A percentile compares a stretch with the other conserved stretches of the same genome.
These are phyloP conservation scores for Perca schrenkii DNA, from an alignment of 2,113 vertebrate genomes.

Conservation along the genomic window DNA sequence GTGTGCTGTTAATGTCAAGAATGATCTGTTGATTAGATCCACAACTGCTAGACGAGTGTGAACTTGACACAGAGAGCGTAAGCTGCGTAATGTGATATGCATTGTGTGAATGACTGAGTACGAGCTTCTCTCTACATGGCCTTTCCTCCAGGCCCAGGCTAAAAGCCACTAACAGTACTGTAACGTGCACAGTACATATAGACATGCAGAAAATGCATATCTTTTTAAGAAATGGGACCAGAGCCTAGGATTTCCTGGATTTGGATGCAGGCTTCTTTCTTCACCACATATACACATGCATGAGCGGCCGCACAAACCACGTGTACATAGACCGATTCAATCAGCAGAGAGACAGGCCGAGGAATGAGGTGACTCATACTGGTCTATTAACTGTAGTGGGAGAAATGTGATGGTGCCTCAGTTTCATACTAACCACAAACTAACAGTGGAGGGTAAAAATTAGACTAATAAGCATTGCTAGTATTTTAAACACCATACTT, in stretches of 20 bases:
- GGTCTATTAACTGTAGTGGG: constrained; percentile 57
- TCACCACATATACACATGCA: constrained; percentile 45
- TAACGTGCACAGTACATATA: constrained; percentile 29
- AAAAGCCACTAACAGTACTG: constrained; percentile 37
- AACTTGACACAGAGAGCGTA: constrained; percentile 39
- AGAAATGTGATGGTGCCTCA: constrained; percentile 39
- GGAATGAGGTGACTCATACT: constrained; percentile 67
- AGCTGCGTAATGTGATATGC: constrained; percentile 62
- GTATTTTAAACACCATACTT: constrained; percentile 20
- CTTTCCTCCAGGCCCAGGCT: constrained; percentile 41
- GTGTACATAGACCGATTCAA: constrained; percentile 34
- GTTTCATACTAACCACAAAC: constrained; percentile 45
- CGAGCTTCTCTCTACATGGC: constrained; percentile 26
- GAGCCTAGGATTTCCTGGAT: constrained; percentile 76
- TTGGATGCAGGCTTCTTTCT: constrained; percentile 58
- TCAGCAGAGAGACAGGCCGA: constrained; percentile 47
- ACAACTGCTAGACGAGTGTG: constrained; percentile 58
- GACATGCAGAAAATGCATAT: constrained; percentile 48
- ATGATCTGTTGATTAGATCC: constrained; percentile 74
- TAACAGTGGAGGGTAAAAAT: constrained; percentile 26
- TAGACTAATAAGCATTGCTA: constrained; percentile 25
- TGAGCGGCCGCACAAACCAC: constrained; percentile 44
- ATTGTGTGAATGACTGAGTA: constrained; percentile 28
- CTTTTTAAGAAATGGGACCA: constrained; percentile 60
- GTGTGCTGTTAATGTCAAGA: constrained; percentile 63